Conservation (phyloP, 2,888 invertebrate genomes). For the Stenotaenia linearis region DNA sequence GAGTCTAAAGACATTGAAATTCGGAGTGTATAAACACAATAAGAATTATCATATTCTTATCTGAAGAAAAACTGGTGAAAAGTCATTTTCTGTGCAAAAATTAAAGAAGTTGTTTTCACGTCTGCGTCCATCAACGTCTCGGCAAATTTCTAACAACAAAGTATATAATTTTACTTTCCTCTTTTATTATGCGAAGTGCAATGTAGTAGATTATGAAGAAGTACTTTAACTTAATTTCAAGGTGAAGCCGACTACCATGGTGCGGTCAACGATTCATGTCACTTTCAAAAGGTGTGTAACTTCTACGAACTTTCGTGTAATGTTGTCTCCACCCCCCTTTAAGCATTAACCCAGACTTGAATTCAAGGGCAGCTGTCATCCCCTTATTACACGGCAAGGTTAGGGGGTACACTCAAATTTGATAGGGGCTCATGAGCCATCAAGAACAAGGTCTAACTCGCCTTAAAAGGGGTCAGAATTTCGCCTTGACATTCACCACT, state of each 20-base stretch:
- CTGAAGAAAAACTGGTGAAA: too few relatives aligned
- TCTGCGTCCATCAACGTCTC: too few relatives aligned
- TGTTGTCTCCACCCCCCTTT: not conserved
- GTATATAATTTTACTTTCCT: not conserved
- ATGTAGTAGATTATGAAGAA: not conserved
- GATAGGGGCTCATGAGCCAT: not conserved
- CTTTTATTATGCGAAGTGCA: not conserved
- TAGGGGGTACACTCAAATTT: not conserved
- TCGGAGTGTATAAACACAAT: too few relatives aligned
- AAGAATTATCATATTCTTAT: too few relatives aligned
- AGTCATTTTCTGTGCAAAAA: too few relatives aligned
- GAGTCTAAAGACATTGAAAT: too few relatives aligned
- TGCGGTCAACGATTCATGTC: not conserved
- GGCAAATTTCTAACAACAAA: too few relatives aligned
- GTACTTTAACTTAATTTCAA: not conserved
- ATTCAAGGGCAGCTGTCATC: not conserved
- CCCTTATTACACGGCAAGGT: not conserved
- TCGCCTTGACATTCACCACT: slow-evolving; percentile 8
- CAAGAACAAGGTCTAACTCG: not conserved
- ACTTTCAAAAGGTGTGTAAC: slow-evolving; percentile 4
- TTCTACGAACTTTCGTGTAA: not conserved
- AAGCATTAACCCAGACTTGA: not conserved
- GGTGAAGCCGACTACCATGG: not conserved
- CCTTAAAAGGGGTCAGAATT: slow-evolving; percentile 14
- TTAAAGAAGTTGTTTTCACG: too few relatives aligned